Evolutionary conservation across 2,797 vertebrate species (phyloP).

Genomic region (Cyclopterus lumpus): DNA sequence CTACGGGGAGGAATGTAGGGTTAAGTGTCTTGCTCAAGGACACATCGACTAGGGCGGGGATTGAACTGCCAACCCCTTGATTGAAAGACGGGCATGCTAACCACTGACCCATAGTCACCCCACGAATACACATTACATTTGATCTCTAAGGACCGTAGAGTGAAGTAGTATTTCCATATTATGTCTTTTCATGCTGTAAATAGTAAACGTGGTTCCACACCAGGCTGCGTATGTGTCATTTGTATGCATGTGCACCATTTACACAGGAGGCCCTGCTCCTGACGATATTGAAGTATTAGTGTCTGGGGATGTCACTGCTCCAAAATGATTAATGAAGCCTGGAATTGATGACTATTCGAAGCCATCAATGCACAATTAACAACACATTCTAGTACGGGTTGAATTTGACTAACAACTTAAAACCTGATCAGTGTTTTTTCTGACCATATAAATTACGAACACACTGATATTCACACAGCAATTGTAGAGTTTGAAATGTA

Average conservation of each 20-base stretch:
- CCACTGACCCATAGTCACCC: no score
- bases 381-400: conserved; percentile 8
- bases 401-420: conserved; percentile 1
- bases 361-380: conserved; percentile 45
- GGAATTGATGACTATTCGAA: conserved; percentile 44
- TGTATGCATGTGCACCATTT: conserved; percentile 40
- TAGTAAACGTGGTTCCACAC: neutral
- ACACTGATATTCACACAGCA: conserved; percentile 4
- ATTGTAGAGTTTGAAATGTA: conserved; percentile 7
- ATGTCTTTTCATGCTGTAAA: neutral
- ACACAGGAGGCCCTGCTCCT: conserved; percentile 26
- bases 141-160: neutral
- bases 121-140: neutral
- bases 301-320: conserved; percentile 38
- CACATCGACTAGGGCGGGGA: no score
- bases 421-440: conserved; percentile 2
- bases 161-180: conserved; percentile 14
- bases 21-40: no score
- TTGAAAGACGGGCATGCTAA: no score
- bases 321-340: conserved; percentile 56
- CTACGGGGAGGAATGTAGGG: no score
- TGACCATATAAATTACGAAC: conserved; percentile 6
- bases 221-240: conserved; percentile 6
- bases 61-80: no score
- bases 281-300: conserved; percentile 50